Base-by-base conservation (phyloP, 2,888 invertebrate species). In the Folsomia candida region DNA sequence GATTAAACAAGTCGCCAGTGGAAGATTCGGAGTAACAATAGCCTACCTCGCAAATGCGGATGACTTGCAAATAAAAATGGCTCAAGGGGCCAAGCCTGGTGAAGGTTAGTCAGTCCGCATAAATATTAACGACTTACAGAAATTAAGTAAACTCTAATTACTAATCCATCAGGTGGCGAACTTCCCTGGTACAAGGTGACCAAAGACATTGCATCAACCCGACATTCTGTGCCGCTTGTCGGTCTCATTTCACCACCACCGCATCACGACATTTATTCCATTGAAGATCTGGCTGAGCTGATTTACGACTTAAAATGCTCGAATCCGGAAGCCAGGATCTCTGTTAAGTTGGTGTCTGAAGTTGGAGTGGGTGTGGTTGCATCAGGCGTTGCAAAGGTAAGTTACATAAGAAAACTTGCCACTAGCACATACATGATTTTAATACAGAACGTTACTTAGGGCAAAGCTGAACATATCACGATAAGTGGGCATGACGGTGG, bases 401-500 rank as follows among this genome's bases (percentile, higher is more conserved):
- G 71, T 73, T 26, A 18, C 28, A n/a, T n/a, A n/a, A n/a, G n/a
- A n/a, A 47, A 25, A 59, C 70, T 61, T 25, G 57, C 60, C 71
- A 51, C 66, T n/a, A n/a, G n/a, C n/a, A n/a, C 61, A 2, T 14
- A 51, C 62, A 59, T 51, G 61, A 54, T 66, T 71, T 47, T 65
- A 29, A 24, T 75, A n/a, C n/a, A n/a, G n/a, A n/a, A n/a, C n/a
- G n/a, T n/a, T n/a, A n/a, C 79, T 0, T 81, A 93, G 91, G 96
- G 96, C 62, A 98, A 98, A 85, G 97, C 97, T 0, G 98, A 98
- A 82, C 98, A 98, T 84, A 94, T 99, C 80, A 96, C 96, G 27
- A 97, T 99, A 78, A 97, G 97, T 0, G 99, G 99, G 0, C 98
- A 99, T 85, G 99, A 99, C 85, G 99, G 99, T 73, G 98, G 99